phyloP scores from a whole-genome alignment of 2,888 invertebrate genomes.

The Diachrysia chrysitis region DNA sequence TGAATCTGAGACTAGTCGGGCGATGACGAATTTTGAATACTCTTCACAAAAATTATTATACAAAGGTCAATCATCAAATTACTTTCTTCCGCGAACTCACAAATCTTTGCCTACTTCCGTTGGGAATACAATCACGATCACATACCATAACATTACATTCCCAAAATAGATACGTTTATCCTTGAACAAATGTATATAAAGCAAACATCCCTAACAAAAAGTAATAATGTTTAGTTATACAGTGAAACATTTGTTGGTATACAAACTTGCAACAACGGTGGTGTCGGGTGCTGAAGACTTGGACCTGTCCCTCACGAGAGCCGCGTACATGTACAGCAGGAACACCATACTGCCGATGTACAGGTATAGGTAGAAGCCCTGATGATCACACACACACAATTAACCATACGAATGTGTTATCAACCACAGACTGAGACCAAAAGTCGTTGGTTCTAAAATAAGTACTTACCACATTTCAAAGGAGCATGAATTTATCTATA shows the following conservation, averaged over 20 bases:
- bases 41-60: too few relatives aligned
- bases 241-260: slow-evolving; percentile 8
- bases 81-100: not conserved
- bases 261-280: slow-evolving; percentile 87
- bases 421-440: too few relatives aligned
- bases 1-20: too few relatives aligned
- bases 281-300: slow-evolving; percentile 83
- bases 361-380: slow-evolving; percentile 96
- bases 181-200: not conserved
- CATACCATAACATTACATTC: not conserved
- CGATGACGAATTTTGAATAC: too few relatives aligned
- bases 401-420: not conserved
- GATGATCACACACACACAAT: slow-evolving; percentile 50
- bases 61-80: not conserved
- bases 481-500: not conserved
- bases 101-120: not conserved
- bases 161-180: not conserved
- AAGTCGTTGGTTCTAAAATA: not conserved
- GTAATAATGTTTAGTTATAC: not conserved
- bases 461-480: not conserved
- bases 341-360: slow-evolving; percentile 96
- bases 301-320: slow-evolving; percentile 91
- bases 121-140: not conserved
- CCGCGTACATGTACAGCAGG: slow-evolving; percentile 95
- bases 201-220: not conserved